Evolutionary conservation across 2,113 vertebrate genomes (phyloP).

Genomic region (Scatophagus argus): DNA sequence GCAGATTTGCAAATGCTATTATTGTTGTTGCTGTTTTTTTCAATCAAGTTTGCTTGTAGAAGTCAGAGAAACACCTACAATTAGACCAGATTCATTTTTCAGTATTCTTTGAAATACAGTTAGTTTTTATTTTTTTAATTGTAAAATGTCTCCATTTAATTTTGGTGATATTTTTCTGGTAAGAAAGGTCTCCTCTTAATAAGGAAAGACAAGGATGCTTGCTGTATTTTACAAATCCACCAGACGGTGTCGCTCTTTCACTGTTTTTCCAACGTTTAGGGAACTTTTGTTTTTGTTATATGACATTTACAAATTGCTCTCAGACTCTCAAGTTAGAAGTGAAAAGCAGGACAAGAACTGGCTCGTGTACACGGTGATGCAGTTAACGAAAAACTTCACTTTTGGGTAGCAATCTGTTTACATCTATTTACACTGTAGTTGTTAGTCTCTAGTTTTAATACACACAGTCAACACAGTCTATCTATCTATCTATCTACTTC

Average conservation of each 20-base stretch:
- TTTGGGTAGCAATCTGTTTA: no score
- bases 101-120: neutral
- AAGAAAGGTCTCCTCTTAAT: neutral
- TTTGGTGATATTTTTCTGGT: constrained; percentile 7
- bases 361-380: neutral
- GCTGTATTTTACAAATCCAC: constrained; percentile 46
- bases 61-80: neutral
- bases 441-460: no score
- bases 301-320: constrained; percentile 15
- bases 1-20: neutral
- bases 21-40: neutral
- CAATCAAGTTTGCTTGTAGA: neutral
- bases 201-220: neutral
- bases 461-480: no score
- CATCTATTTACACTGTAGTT: no score
- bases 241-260: constrained; percentile 90
- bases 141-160: constrained; percentile 70
- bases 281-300: neutral
- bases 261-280: constrained; percentile 47
- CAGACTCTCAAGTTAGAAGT: neutral
- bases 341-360: neutral
- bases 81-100: neutral
- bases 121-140: neutral
- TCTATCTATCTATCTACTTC: no score
- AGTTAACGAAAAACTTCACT: no score